These are phyloP conservation scores for Notolepis coatsorum DNA, from an alignment of 2,797 vertebrate genomes.

Conservation along the genomic window DNA sequence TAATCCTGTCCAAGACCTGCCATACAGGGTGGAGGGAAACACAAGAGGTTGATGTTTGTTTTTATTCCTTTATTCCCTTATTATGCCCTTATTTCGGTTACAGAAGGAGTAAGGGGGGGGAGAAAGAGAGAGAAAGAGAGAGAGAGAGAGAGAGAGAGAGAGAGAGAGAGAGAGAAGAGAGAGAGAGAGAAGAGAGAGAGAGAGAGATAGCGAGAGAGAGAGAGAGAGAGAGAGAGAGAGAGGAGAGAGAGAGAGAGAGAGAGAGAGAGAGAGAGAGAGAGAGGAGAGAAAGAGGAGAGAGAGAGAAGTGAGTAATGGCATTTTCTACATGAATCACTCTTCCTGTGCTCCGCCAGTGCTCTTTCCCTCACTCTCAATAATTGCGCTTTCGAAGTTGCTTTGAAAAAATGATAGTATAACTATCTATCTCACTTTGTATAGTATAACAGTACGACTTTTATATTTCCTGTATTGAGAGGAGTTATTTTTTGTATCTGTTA, in stretches of 20 bases:
- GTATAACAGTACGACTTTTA: conserved; percentile 13
- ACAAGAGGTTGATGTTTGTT: conserved; percentile 35
- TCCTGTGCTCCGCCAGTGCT: conserved; percentile 45
- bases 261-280: conserved; percentile 11
- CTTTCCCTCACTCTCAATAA: not conserved
- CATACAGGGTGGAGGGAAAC: conserved; percentile 45
- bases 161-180: not conserved
- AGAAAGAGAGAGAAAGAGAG: conserved; percentile 14
- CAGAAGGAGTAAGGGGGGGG: not conserved
- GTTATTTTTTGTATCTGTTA: conserved; percentile 6
- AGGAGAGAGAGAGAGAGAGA: conserved; percentile 6
- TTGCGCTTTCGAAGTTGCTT: conserved; percentile 3
- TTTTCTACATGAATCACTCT: conserved; percentile 58
- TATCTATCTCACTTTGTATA: not conserved
- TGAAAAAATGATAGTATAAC: not conserved
- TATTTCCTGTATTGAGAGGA: not conserved
- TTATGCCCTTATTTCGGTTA: conserved; percentile 33
- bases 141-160: conserved; percentile 3
- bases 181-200: too few relatives aligned
- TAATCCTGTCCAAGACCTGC: conserved; percentile 96
- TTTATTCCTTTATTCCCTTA: conserved; percentile 32
- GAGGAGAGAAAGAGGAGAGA: too few relatives aligned
- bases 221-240: too few relatives aligned
- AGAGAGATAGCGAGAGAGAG: conserved; percentile 16
- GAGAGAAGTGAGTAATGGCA: conserved; percentile 8